A percentile compares a stretch with the other conserved stretches of the same genome.
Conservation (phyloP, 2,888 invertebrate species). For the Prosapia bicincta region DNA sequence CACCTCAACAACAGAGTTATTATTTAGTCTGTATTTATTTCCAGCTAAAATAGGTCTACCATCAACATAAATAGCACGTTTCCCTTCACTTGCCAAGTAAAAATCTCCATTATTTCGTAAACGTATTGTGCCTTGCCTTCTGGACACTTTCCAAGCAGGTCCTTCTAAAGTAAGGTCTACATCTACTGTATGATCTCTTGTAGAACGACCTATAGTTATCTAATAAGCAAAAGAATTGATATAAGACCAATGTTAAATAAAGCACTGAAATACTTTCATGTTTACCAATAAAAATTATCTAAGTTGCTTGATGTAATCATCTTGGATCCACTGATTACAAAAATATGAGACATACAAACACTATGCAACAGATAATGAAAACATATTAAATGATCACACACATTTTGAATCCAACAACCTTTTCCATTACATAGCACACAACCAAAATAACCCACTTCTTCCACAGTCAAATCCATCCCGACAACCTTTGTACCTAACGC, state of each 20-base stretch:
- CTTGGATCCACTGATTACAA: no score
- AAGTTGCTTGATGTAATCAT: no score
- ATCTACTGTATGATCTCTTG: conserved; percentile 85
- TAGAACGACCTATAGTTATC: conserved; percentile 89
- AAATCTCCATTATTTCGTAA: conserved; percentile 93
- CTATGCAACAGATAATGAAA: no score
- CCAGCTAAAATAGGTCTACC: conserved; percentile 85
- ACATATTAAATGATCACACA: no score
- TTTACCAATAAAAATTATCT: no score
- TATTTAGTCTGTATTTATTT: conserved; percentile 84
- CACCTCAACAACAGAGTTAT: conserved; percentile 94
- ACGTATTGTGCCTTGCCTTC: conserved; percentile 87
- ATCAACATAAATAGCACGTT: conserved; percentile 91
- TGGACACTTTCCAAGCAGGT: conserved; percentile 89
- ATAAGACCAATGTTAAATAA: background rate
- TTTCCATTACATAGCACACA: no score
- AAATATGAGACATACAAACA: no score
- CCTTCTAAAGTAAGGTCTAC: conserved; percentile 93
- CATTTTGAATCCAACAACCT: no score
- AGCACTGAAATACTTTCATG: background rate
- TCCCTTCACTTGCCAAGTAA: conserved; percentile 92
- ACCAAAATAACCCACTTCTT: no score
- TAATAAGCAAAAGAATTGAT: conserved; percentile 42
- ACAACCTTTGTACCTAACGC: no score
- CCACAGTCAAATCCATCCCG: no score